Conservation (phyloP, 2,888 invertebrate species). For the Campaea margaritaria region DNA sequence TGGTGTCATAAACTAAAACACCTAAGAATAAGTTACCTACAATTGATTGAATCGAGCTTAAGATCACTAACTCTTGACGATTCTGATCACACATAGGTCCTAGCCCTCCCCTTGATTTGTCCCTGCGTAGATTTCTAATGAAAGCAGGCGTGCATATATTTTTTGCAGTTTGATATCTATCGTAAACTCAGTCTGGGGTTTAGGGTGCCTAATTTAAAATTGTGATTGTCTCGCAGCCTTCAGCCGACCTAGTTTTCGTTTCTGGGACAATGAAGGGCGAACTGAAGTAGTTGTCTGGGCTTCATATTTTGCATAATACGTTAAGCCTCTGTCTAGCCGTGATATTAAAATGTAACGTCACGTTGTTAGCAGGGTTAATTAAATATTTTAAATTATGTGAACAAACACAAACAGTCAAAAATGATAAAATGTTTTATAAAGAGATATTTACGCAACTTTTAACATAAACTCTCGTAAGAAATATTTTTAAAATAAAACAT, state of each 20-base stretch:
- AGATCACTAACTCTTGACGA: too few relatives aligned
- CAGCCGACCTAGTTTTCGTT: slow-evolving; percentile 77
- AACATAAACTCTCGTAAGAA: too few relatives aligned
- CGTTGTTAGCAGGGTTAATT: slow-evolving; percentile 15
- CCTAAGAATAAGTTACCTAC: too few relatives aligned
- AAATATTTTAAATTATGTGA: slow-evolving; percentile 37
- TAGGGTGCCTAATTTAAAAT: slow-evolving; percentile 79
- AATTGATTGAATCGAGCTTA: neutral
- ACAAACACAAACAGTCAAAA: too few relatives aligned
- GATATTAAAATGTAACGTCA: slow-evolving; percentile 46
- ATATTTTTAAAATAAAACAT: too few relatives aligned
- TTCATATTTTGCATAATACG: slow-evolving; percentile 72
- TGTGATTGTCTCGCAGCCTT: slow-evolving; percentile 80
- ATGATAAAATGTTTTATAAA: too few relatives aligned
- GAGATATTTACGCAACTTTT: too few relatives aligned
- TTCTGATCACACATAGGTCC: too few relatives aligned
- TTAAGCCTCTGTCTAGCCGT: slow-evolving; percentile 71
- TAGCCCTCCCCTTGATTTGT: slow-evolving; percentile 1
- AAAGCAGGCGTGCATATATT: slow-evolving; percentile 30
- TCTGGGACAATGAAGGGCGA: slow-evolving; percentile 75
- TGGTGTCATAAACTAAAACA: too few relatives aligned
- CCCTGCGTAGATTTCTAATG: slow-evolving; percentile 41
- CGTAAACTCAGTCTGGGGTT: slow-evolving; percentile 57
- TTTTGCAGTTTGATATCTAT: slow-evolving; percentile 55
- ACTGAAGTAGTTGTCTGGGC: slow-evolving; percentile 73